These are phyloP conservation scores for Siniperca undulata DNA, from an alignment of 2,797 vertebrate genomes.

Conservation along the genomic window DNA sequence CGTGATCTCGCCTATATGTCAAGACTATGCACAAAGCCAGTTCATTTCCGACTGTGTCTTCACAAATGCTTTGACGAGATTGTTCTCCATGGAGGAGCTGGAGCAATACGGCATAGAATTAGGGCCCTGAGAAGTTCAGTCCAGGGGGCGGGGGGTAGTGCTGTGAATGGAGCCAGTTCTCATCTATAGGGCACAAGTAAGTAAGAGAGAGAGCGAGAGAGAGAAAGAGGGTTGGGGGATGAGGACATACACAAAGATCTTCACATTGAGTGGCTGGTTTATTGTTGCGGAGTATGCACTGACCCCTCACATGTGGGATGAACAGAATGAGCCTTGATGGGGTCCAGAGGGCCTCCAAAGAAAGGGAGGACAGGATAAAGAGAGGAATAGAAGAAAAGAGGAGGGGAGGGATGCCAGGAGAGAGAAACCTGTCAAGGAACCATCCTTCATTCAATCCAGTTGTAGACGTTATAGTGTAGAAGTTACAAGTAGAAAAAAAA, in stretches of 20 bases:
- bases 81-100: slow-evolving; percentile 69
- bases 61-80: slow-evolving; percentile 73
- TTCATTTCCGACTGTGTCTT: slow-evolving; percentile 72
- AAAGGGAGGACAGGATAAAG: slow-evolving; percentile 70
- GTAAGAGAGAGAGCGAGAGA: slow-evolving; percentile 48
- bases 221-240: slow-evolving; percentile 47
- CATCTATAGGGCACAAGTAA: slow-evolving; percentile 79
- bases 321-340: slow-evolving; percentile 79
- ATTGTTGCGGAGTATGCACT: slow-evolving; percentile 77
- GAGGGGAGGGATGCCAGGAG: slow-evolving; percentile 61
- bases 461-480: slow-evolving; percentile 9
- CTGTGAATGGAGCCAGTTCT: slow-evolving; percentile 79
- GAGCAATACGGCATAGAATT: slow-evolving; percentile 81
- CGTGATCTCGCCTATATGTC: slow-evolving; percentile 78
- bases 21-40: slow-evolving; percentile 75
- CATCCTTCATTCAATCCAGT: slow-evolving; percentile 45
- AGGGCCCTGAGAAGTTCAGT: slow-evolving; percentile 72
- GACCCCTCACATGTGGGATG: slow-evolving; percentile 81
- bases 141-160: slow-evolving; percentile 73
- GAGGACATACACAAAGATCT: slow-evolving; percentile 76
- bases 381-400: slow-evolving; percentile 60
- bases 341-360: slow-evolving; percentile 71
- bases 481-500: slow-evolving; percentile 21
- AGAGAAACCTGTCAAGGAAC: slow-evolving; percentile 60
- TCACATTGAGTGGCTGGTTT: slow-evolving; percentile 80